Conservation (phyloP, 1,140 invertebrate species). For the Cydia strobilella region DNA sequence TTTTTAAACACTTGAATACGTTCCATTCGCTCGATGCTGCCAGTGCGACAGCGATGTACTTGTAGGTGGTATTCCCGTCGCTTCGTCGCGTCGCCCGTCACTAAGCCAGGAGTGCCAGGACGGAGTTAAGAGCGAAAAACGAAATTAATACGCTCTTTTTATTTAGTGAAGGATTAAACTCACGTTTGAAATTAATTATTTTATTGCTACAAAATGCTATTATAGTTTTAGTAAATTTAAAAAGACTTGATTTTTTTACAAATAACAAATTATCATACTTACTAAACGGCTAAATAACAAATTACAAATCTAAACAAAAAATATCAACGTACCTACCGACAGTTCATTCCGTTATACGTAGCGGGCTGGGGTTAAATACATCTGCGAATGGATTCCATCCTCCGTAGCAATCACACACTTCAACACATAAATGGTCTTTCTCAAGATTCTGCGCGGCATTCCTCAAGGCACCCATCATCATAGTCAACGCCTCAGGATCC, state of each 20-base stretch:
- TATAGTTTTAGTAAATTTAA: neutral
- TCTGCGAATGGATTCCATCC: conserved; percentile 44
- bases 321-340: neutral
- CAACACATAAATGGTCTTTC: conserved; percentile 38
- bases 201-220: neutral
- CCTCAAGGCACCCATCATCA: conserved; percentile 39
- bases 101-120: too few species aligned
- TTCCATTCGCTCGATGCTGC: too few species aligned
- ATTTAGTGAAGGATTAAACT: neutral
- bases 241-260: neutral
- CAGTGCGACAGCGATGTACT: too few species aligned
- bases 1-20: too few species aligned
- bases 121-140: too few species aligned
- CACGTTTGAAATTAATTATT: neutral
- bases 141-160: neutral
- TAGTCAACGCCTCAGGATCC: conserved; percentile 37
- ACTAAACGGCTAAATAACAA: conserved; percentile 1
- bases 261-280: neutral
- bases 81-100: too few species aligned
- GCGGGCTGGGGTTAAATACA: conserved; percentile 38
- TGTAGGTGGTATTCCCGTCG: too few species aligned
- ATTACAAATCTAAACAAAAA: neutral
- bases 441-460: conserved; percentile 36
- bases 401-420: conserved; percentile 40
- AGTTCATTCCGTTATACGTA: conserved; percentile 40